These are phyloP conservation scores for Clinocottus analis DNA, from an alignment of 2,113 vertebrate species.

Conservation along the genomic window DNA sequence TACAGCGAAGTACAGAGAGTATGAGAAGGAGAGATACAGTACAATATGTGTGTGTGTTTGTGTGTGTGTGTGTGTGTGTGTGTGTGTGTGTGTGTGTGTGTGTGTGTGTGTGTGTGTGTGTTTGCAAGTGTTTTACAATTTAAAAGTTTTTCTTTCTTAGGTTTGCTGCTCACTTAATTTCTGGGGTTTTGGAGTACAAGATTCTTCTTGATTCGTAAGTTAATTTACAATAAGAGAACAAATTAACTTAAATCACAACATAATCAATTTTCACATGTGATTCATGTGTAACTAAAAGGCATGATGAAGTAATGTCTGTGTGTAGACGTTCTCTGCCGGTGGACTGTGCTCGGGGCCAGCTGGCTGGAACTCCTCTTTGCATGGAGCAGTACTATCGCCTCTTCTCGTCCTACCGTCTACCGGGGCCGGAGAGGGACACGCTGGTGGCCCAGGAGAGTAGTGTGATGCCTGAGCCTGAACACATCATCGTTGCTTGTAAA, in stretches of 20 bases:
- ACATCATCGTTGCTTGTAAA: conserved; percentile 94
- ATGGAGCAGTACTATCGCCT: conserved; percentile 98
- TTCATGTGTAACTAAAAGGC: neutral
- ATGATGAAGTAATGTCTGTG: conserved; percentile 15
- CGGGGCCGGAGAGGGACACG: conserved; percentile 90
- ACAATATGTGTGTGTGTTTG: neutral
- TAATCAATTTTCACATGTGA: neutral
- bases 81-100: conserved; percentile 1
- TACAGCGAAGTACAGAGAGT: neutral
- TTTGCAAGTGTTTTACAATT: neutral
- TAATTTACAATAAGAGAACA: neutral
- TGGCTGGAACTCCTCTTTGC: conserved; percentile 92
- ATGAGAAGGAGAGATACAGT: neutral
- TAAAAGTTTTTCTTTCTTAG: conserved; percentile 69
- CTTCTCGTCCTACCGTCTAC: conserved; percentile 95
- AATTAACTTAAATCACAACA: neutral
- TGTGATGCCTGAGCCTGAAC: conserved; percentile 95
- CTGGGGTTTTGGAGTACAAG: conserved; percentile 95
- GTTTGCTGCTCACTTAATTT: conserved; percentile 94
- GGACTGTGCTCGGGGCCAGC: conserved; percentile 92
- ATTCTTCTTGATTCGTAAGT: conserved; percentile 91
- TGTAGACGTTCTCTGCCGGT: conserved; percentile 88
- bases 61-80: neutral
- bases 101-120: neutral
- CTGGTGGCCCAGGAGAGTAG: conserved; percentile 93